A percentile compares a stretch with the other conserved stretches of the same genome.
Evolutionary conservation across 2,797 vertebrate species (phyloP).

Genomic region (Leucoraja ocellata): DNA sequence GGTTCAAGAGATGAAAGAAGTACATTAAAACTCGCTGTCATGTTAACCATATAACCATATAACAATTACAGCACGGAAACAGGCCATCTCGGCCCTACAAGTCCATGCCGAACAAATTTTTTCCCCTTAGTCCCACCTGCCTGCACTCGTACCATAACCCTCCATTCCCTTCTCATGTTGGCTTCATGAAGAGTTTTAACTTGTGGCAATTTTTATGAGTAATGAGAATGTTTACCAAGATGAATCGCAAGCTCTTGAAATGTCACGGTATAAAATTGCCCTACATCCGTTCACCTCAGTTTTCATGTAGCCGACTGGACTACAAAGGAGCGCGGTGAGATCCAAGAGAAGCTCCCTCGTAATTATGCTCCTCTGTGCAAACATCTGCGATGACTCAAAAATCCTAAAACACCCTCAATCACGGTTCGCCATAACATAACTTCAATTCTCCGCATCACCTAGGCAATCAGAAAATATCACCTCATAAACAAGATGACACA

Average conservation of each 20-base stretch:
- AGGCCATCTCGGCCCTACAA: no score
- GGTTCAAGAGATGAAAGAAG: neutral
- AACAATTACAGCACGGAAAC: no score
- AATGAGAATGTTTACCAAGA: neutral
- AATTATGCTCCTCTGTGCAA: slow-evolving; percentile 30
- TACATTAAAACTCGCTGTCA: neutral
- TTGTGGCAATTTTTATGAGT: no score
- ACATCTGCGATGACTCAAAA: neutral
- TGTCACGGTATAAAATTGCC: neutral
- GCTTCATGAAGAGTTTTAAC: neutral
- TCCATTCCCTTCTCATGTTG: no score
- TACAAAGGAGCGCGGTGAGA: neutral
- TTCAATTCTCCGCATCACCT: slow-evolving; percentile 43
- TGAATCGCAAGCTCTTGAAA: neutral
- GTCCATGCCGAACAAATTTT: no score
- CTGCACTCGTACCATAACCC: no score
- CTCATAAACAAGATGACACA: slow-evolving; percentile 37
- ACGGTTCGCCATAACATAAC: slow-evolving; percentile 39
- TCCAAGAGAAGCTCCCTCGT: neutral
- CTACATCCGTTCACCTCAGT: neutral
- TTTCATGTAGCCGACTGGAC: neutral
- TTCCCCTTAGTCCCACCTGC: no score
- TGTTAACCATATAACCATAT: no score
- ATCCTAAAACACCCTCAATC: slow-evolving; percentile 40
- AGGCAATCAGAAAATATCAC: slow-evolving; percentile 42